A percentile compares a stretch with the other conserved stretches of the same genome.
Evolutionary conservation across 2,888 invertebrate genomes (phyloP).

Genomic region (Lasioglossum oenotherae): DNA sequence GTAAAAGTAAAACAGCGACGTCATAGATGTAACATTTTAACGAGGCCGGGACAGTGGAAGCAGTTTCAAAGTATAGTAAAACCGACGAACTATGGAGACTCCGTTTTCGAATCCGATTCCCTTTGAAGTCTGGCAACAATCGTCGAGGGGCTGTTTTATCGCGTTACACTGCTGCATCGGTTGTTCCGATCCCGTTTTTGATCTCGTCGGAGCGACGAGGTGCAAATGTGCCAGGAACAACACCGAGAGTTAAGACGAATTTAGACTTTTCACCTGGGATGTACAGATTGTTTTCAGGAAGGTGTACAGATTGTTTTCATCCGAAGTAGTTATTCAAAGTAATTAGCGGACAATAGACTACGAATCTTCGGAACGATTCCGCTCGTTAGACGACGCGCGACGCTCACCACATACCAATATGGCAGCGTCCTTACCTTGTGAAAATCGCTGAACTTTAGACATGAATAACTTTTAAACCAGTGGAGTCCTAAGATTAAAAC

Average conservation of each 20-base stretch:
- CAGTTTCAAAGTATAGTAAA: conserved; percentile 33
- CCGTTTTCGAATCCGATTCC: conserved; percentile 19
- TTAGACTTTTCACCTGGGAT: background rate
- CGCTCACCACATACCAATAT: no score
- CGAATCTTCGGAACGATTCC: no score
- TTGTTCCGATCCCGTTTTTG: conserved; percentile 31
- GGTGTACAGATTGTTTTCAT: no score
- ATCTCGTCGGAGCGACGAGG: conserved; percentile 46
- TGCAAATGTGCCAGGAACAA: conserved; percentile 17
- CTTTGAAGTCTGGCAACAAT: conserved; percentile 43
- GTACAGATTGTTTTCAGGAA: no score
- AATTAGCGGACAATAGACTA: no score
- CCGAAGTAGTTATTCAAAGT: no score
- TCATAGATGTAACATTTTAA: conserved; percentile 15
- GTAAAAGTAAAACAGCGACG: background rate
- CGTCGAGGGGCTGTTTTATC: conserved; percentile 47
- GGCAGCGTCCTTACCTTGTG: no score
- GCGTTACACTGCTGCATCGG: conserved; percentile 29
- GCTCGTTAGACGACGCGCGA: no score
- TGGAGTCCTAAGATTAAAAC: no score
- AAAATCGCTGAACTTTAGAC: no score
- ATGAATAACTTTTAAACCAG: no score
- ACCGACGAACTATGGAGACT: conserved; percentile 14
- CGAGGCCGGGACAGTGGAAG: conserved; percentile 15
- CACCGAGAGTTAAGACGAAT: background rate